phyloP scores from a whole-genome alignment of 2,797 vertebrate species.

The Acropternis orthonyx region DNA sequence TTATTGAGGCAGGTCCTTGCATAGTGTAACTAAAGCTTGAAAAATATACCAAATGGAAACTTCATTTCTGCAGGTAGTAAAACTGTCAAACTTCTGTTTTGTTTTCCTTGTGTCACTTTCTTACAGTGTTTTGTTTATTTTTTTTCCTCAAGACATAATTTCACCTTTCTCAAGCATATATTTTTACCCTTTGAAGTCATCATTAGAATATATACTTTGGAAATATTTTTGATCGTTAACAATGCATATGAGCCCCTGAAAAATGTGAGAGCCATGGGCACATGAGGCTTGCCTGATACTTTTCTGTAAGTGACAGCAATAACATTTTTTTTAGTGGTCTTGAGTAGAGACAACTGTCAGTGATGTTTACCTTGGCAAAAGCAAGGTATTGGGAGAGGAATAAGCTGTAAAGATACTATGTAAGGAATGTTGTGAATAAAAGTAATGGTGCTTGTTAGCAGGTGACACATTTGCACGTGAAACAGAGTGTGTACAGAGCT shows the following conservation, averaged over 20 bases:
- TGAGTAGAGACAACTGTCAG: not conserved
- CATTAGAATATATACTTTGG: not conserved
- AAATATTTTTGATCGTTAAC: not conserved
- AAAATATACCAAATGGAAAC: not conserved
- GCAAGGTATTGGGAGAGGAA: not conserved
- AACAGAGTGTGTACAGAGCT: not conserved
- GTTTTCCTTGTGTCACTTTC: constrained; percentile 43
- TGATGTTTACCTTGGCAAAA: not conserved
- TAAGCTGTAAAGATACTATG: not conserved
- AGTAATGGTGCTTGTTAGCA: constrained; percentile 26
- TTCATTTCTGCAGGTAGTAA: constrained; percentile 8
- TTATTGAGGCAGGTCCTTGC: not conserved
- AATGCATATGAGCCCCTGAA: not conserved
- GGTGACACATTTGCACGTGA: not conserved
- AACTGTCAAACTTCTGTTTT: not conserved
- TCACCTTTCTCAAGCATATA: constrained; percentile 17
- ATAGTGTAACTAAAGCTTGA: not conserved
- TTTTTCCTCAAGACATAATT: constrained; percentile 21
- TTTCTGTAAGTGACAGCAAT: not conserved
- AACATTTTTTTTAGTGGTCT: not conserved
- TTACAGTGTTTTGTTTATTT: not conserved
- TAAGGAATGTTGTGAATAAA: constrained; percentile 40
- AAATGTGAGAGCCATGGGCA: not conserved
- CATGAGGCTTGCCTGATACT: not conserved
- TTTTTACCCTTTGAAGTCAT: constrained; percentile 51